Evolutionary conservation across 2,888 invertebrate genomes (phyloP).

Genomic region (Mimumesa dahlbomi): DNA sequence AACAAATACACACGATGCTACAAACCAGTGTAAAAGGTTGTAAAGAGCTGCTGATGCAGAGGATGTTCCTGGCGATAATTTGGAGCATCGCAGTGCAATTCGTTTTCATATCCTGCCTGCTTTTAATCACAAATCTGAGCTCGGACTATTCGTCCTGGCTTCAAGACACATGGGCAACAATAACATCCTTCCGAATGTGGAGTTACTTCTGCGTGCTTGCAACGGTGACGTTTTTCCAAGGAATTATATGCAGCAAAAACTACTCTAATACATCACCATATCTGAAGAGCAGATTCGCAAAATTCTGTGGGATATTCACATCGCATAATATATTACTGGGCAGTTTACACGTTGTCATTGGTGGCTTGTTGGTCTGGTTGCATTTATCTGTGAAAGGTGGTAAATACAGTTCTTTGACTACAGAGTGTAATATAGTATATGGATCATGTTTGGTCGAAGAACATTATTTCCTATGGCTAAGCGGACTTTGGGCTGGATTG

Average conservation of each 20-base stretch:
- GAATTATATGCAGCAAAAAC: conserved; percentile 87
- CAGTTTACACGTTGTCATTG: conserved; percentile 84
- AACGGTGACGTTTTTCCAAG: conserved; percentile 85
- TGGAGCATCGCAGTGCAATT: conserved; percentile 82
- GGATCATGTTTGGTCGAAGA: conserved; percentile 85
- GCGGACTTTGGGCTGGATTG: conserved; percentile 86
- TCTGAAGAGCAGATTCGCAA: conserved; percentile 85
- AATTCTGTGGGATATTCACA: conserved; percentile 84
- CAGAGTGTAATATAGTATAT: conserved; percentile 80
- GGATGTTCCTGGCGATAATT: conserved; percentile 83
- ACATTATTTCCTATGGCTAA: conserved; percentile 85
- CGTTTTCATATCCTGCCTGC: conserved; percentile 70
- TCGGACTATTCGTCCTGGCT: conserved; percentile 86
- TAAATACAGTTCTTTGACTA: conserved; percentile 82
- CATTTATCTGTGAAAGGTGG: conserved; percentile 85
- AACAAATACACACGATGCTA: conserved; percentile 35
- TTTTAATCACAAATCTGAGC: conserved; percentile 83
- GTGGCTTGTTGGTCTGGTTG: conserved; percentile 86
- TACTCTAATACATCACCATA: conserved; percentile 84
- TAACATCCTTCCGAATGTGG: conserved; percentile 85
- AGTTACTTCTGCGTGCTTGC: conserved; percentile 85
- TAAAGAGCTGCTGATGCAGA: conserved; percentile 83
- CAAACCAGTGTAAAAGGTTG: conserved; percentile 66
- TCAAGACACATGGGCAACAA: conserved; percentile 82
- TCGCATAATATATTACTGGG: conserved; percentile 83